Evolutionary conservation across 2,888 invertebrate species (phyloP), one percentile per base, ranked within the genome.

Genomic region (Tipula helvola): DNA sequence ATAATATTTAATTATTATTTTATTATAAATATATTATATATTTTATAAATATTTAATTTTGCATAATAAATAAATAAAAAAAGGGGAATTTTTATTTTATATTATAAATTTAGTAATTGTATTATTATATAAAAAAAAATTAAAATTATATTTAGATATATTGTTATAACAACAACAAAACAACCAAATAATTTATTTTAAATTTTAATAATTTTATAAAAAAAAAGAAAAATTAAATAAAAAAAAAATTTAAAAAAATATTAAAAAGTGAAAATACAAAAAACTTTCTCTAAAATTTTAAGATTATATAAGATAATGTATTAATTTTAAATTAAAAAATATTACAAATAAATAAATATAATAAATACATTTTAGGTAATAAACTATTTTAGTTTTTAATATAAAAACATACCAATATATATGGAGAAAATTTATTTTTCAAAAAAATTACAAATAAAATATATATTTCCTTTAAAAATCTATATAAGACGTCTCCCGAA

Each of bases 101-200:
- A 44, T 44, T 44, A 44, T 44, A 44, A 44, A 44, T 44, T 16
- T 57, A 57, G 16, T 57, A 57, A 57, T 57, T 57, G 52, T 57
- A 57, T 57, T 57, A 57, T 57, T 57, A 57, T 16, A 57, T 57
- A 57, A 57, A n/a, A 57, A 52, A 5, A 16, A 57, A 57, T 57
- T 57, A 57, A 57, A 57, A 57, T 7, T 57, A 57, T 57, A 52
- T 12, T 13, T 12, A 52, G 5, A 52, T 52, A 57, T 57, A 57
- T 57, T 57, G 12, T 57, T 57, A 57, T 57, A 57, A 57, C 52
- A 57, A 57, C 52, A 57, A 57, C 16, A 57, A 57, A 85, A 44
- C 36, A 85, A 85, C 42, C 86, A 86, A 86, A 86, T 44, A 86
- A 86, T 86, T 86, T 86, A 86, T 44, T 86, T 44, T 86, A 44